phyloP scores from a whole-genome alignment of 2,113 vertebrate genomes.

The Ascaphus truei region DNA sequence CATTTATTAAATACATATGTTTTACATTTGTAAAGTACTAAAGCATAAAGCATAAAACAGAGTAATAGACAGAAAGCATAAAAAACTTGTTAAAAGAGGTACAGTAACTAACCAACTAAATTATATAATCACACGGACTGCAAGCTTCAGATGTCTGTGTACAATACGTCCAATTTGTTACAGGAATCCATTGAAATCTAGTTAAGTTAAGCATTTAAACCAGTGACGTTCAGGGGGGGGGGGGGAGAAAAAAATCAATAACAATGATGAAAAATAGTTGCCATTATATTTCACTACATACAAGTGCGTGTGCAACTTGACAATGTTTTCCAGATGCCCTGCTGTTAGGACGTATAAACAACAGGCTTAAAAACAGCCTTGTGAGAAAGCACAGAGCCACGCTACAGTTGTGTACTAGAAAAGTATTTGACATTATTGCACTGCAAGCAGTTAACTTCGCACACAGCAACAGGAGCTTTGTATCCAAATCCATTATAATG shows the following conservation, averaged over 20 bases:
- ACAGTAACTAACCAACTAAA: too few relatives aligned
- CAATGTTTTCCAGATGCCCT: neutral
- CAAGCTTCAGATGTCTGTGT: neutral
- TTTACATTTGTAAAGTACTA: too few relatives aligned
- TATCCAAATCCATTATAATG: neutral
- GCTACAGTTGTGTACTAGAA: neutral
- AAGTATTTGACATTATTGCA: too few relatives aligned
- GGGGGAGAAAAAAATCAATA: slow-evolving; percentile 5
- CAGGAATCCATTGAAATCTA: slow-evolving; percentile 4
- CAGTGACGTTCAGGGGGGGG: neutral
- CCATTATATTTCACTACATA: neutral
- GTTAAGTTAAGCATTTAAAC: neutral
- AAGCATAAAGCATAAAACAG: too few relatives aligned
- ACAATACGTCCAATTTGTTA: neutral
- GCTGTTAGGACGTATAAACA: neutral
- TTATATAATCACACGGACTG: neutral
- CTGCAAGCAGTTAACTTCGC: neutral
- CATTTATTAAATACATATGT: too few relatives aligned
- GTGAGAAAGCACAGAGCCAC: neutral
- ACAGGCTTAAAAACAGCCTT: neutral
- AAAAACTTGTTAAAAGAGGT: neutral
- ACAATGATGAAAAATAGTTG: neutral
- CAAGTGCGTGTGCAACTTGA: neutral
- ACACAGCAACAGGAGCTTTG: neutral
- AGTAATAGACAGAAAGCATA: too few relatives aligned